Conservation (phyloP, 1,140 invertebrate species). For the Pogonomyrmex barbatus region DNA sequence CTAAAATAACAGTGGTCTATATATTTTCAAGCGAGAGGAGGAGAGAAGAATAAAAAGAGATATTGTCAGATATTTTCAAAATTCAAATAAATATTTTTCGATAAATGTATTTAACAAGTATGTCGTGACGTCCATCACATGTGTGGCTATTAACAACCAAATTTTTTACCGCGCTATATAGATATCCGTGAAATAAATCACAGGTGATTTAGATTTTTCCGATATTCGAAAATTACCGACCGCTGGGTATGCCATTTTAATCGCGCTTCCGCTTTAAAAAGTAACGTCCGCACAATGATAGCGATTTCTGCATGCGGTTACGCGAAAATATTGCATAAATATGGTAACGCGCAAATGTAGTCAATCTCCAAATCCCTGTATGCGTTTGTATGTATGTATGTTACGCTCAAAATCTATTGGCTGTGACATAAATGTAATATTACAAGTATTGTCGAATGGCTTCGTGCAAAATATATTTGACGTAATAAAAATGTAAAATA, state of each 20-base stretch:
- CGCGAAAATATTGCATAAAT: slow-evolving; percentile 39
- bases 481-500: not conserved
- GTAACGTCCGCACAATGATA: slow-evolving; percentile 12
- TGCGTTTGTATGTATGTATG: not conserved
- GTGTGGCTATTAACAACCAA: not conserved
- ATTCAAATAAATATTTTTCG: not conserved
- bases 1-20: not conserved
- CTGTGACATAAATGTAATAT: not conserved
- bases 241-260: slow-evolving; percentile 29
- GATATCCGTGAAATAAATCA: slow-evolving; percentile 37
- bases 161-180: slow-evolving; percentile 33
- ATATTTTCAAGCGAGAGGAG: not conserved
- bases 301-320: slow-evolving; percentile 3
- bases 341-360: slow-evolving; percentile 1
- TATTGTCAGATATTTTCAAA: not conserved
- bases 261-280: slow-evolving; percentile 38
- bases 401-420: too few species aligned
- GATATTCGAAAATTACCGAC: slow-evolving; percentile 25
- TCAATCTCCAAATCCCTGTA: not conserved
- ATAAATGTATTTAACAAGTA: not conserved
- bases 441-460: not conserved
- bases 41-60: not conserved
- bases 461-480: not conserved
- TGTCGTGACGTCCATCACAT: slow-evolving; percentile 1
- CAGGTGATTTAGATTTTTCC: slow-evolving; percentile 32